A percentile compares a stretch with the other conserved stretches of the same genome.
Evolutionary conservation across 2,888 invertebrate species (phyloP).

Genomic region (Cerastoderma edule): DNA sequence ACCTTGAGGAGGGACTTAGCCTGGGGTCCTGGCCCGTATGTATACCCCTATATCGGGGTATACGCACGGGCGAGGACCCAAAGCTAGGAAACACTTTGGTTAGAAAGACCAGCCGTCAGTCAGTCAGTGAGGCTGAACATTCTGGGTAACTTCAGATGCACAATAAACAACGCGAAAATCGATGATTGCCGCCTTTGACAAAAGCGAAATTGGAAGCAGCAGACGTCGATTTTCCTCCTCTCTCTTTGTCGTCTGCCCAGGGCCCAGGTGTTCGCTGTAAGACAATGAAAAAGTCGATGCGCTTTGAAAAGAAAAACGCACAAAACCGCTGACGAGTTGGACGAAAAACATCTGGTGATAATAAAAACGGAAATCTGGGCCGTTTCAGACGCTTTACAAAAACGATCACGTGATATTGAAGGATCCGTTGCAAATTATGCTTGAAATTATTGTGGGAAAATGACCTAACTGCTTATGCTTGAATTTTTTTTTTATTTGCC

Average conservation of each 20-base stretch:
- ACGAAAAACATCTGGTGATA: slow-evolving; percentile 24
- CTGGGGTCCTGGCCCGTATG: too few species aligned
- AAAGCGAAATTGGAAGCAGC: slow-evolving; percentile 17
- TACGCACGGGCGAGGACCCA: too few species aligned
- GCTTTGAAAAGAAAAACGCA: slow-evolving; percentile 13
- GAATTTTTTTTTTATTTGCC: too few species aligned
- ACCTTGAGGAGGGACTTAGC: too few species aligned
- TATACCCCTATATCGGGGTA: too few species aligned
- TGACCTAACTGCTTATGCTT: too few species aligned
- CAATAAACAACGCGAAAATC: slow-evolving; percentile 15
- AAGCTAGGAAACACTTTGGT: too few species aligned
- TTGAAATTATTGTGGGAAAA: background rate
- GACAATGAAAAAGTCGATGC: slow-evolving; percentile 13
- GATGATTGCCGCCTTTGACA: slow-evolving; percentile 21
- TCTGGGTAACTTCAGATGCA: background rate
- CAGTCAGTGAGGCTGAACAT: too few species aligned
- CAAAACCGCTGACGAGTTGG: background rate
- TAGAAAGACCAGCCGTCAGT: too few species aligned
- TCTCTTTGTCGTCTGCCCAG: slow-evolving; percentile 21
- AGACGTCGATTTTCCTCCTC: slow-evolving; percentile 7
- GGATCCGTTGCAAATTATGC: too few species aligned
- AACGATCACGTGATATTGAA: too few species aligned
- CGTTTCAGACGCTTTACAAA: too few species aligned
- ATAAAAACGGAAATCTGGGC: background rate
- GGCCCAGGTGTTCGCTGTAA: slow-evolving; percentile 19